These are phyloP conservation scores for Melitaea cinxia DNA, from an alignment of 1,140 invertebrate genomes.

Conservation along the genomic window DNA sequence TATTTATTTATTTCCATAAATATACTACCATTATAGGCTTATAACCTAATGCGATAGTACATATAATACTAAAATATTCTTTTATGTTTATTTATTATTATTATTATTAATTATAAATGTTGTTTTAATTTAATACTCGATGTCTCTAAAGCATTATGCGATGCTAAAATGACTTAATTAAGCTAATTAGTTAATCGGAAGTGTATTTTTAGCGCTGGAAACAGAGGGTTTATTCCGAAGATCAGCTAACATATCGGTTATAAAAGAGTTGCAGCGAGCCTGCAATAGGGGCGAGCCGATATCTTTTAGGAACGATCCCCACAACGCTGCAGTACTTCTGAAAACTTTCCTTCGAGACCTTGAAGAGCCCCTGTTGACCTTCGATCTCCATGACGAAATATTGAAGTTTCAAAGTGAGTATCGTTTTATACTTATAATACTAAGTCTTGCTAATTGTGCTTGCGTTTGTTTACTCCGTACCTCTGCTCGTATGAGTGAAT, in stretches of 20 bases:
- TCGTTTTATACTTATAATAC: background rate
- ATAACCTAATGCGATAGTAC: too few relatives aligned
- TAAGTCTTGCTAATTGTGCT: background rate
- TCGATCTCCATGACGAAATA: conserved; percentile 96
- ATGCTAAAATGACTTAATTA: too few relatives aligned
- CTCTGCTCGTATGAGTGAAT: too few relatives aligned
- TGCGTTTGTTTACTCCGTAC: too few relatives aligned
- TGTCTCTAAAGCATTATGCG: too few relatives aligned
- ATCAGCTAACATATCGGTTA: conserved; percentile 91
- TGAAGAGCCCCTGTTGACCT: conserved; percentile 96
- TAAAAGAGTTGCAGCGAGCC: conserved; percentile 92
- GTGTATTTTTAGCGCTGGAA: conserved; percentile 89
- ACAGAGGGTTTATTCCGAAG: conserved; percentile 97
- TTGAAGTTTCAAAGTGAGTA: conserved; percentile 93
- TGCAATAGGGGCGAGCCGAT: conserved; percentile 93
- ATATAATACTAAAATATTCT: too few relatives aligned
- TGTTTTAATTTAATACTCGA: too few relatives aligned
- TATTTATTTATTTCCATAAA: too few relatives aligned
- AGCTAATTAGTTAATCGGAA: too few relatives aligned
- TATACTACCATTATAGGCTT: too few relatives aligned
- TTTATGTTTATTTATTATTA: too few relatives aligned
- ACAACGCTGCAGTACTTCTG: conserved; percentile 95
- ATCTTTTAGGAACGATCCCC: conserved; percentile 91
- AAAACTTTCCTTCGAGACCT: conserved; percentile 97
- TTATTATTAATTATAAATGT: too few relatives aligned